Evolutionary conservation across 2,888 invertebrate genomes (phyloP), one percentile per base, ranked within the genome.

Genomic region (Drosophila melanosoma): DNA sequence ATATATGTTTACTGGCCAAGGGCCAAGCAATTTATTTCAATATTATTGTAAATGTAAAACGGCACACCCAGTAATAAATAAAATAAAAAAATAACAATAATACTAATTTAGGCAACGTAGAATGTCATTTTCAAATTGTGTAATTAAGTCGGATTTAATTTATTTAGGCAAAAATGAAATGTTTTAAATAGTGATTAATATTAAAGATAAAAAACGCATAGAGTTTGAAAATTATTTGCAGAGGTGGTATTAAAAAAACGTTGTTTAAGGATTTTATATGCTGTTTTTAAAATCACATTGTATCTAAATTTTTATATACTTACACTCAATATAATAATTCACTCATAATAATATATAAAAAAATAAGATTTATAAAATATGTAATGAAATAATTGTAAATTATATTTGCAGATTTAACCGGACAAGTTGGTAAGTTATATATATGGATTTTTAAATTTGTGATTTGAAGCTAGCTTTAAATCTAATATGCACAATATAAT

Each of bases 1-100:
- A 20, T 42, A 12, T 40, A 67, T 73, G 69, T 60, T 42, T 48
- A 52, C 26, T 33, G 32, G n/a, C n/a, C n/a, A 67, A 59, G 67
- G 70, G 58, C 42, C 54, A 38, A 49, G 32, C 69, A 71, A 79
- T 81, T 73, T 69, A 66, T 69, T 58, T 76, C 81, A 83, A 79
- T 74, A 75, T 15, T 23, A 23, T 20, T 12, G 12, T 42, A 42
- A 20, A 42, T 42, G 12, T 20, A 1, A 12, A 45, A 7, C 5
- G 17, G 7, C 7, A 0, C 36, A 38, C 17, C 2, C 3, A 11
- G 33, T 33, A 11, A 33, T 11, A 36, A 36, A 36, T 7, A 36
- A 1, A 4, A 20, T 1, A 20, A 12, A 15, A 23, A 23, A 45
- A 12, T 0, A 0, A 38, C 7, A 17, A 17, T 38, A 17, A 38